Evolutionary conservation across 64 coral and sea anemone genomes (phyloP), one percentile per base, ranked within the genome.

Genomic region (Hydrozoanthus tunicans): DNA sequence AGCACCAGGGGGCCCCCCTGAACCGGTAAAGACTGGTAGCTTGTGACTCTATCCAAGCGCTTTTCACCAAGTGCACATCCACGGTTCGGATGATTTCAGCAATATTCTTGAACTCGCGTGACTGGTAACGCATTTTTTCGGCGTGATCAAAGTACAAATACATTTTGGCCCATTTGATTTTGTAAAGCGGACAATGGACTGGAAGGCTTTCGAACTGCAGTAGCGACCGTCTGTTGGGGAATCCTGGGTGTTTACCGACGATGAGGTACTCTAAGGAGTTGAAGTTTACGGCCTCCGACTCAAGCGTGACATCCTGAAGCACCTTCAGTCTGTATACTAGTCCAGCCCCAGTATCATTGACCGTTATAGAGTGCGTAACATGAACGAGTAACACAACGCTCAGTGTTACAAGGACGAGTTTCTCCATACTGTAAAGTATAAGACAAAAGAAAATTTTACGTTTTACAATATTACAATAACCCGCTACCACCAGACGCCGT

Each of bases 101-200:
- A 13, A 88, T 69, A 61, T 88, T 88, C 7, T 74, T 61, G 62
- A 43, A 59, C 6, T 51, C 67, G 24, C 69, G 32, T 7, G 90
- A 51, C 17, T 81, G 82, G 81, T 77, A 91, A 58, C 92, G 93
- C 23, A 83, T 86, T 26, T 92, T 94, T 59, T 97, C 92, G 3
- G 95, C 92, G 64, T 94, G 91, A 24, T 81, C 77, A 70, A 80
- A 97, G 26, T 97, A 94, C 25, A 97, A 57, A 26, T 94, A 97
- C 89, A 97, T 91, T 60, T 97, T 91, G 9, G 92, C 92, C 67
- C 84, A 90, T 77, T 59, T 60, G 4, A 94, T 90, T 65, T 80
- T 79, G 23, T 26, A 51, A 25, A 52, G 9, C 9, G 80, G 64
- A 52, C 90, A 88, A 23, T 17, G 9, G 17, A 9, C 51, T 1